These are phyloP conservation scores for Sesamia nonagrioides DNA, from an alignment of 1,140 invertebrate genomes.

Conservation along the genomic window DNA sequence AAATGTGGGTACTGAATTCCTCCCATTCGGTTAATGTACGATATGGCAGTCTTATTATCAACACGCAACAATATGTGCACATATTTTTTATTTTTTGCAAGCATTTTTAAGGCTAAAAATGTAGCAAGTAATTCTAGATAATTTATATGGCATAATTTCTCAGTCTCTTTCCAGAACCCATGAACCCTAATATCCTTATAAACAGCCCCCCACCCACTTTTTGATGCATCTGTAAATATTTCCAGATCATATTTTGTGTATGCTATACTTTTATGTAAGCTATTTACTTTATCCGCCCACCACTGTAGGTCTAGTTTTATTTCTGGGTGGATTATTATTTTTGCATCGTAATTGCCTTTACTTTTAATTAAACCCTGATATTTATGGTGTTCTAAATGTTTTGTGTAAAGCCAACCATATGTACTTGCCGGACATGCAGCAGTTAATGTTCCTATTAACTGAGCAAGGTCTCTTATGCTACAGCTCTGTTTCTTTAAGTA, in stretches of 20 bases:
- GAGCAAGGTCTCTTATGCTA: not conserved
- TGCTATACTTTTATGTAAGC: not conserved
- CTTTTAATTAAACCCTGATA: not conserved
- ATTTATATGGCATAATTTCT: constrained; percentile 17
- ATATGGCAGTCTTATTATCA: too few species aligned
- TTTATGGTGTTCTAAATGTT: not conserved
- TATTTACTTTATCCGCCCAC: not conserved
- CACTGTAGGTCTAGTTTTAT: not conserved
- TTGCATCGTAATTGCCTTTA: not conserved
- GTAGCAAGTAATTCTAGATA: constrained; percentile 9
- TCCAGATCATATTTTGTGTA: not conserved
- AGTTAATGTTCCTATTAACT: not conserved
- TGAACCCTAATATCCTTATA: not conserved
- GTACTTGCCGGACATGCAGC: not conserved
- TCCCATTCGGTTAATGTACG: too few species aligned
- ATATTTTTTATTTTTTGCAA: not conserved
- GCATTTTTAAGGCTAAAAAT: constrained; percentile 22
- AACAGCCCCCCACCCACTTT: constrained; percentile 14
- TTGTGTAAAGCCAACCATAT: constrained; percentile 8
- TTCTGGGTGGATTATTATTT: not conserved
- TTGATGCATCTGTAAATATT: constrained; percentile 27
- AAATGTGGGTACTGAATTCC: not conserved
- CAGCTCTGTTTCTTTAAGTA: not conserved
- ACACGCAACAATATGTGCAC: too few species aligned
- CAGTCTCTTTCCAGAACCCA: not conserved